Percentiles rank a stretch among this genome's conserved stretches.
Evolutionary conservation across 2,113 vertebrate species (phyloP).

Genomic region (Tachuris rubrigastra): DNA sequence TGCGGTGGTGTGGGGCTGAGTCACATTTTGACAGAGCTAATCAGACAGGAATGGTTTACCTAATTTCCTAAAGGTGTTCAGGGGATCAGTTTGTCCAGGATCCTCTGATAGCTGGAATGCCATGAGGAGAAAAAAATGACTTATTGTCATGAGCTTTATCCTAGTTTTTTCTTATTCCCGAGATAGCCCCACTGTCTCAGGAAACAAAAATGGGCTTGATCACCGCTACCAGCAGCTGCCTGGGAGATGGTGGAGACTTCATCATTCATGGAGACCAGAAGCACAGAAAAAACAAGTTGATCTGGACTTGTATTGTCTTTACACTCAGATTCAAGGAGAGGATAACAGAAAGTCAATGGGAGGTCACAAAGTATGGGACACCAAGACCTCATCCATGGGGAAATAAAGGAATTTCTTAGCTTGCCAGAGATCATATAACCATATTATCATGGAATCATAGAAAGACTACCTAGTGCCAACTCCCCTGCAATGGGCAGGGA

Average conservation of each 20-base stretch:
- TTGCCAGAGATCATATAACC: neutral
- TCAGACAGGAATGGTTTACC: conserved; percentile 3
- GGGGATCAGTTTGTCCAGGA: neutral
- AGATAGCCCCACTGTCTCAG: neutral
- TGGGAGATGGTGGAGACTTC: neutral
- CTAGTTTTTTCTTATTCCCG: neutral
- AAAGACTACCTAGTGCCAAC: neutral
- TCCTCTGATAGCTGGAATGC: neutral
- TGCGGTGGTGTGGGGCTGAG: neutral
- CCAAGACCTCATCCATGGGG: neutral
- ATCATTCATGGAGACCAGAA: neutral
- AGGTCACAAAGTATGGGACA: neutral
- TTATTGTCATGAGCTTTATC: neutral
- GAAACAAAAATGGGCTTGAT: neutral
- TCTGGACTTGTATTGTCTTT: neutral
- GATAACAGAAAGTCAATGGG: neutral
- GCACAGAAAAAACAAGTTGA: neutral
- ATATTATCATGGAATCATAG: neutral
- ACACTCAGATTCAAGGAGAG: neutral
- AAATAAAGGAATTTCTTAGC: neutral
- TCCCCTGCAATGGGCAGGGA: neutral
- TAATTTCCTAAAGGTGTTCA: neutral
- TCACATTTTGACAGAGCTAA: neutral
- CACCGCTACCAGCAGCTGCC: neutral
- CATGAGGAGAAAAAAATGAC: neutral